Base-by-base conservation (phyloP, 1,140 invertebrate genomes). In the Zaprionus vittiger region DNA sequence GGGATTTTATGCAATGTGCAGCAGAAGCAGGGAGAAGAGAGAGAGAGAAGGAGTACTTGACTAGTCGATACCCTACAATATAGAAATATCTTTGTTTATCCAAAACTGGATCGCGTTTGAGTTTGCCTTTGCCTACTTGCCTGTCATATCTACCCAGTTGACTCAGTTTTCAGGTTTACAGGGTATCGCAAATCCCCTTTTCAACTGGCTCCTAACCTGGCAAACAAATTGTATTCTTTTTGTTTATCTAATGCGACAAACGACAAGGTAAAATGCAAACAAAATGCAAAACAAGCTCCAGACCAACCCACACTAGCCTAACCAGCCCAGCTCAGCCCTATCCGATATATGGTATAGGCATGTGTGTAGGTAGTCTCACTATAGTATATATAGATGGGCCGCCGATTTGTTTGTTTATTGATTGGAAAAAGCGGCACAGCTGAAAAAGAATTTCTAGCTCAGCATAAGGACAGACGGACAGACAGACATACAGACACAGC, bases 331-430 rank as follows among this genome's bases (percentile, higher is more conserved):
- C 52, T 4, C 5, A 55, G 34, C 31, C 20, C 63, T 41, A 38
- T 38, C 14, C 63, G 44, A 60, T 60, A 37, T 67, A 47, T 24
- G n/a, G 15, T 17, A 9, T 44, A 22, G 44, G 26, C 47, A 44
- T 59, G 15, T 59, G n/a, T 69, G 11, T 24, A 14, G 20, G 15
- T 41, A 41, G 4, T 41, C 38, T 49, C n/a, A 3, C 20, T 52
- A 49, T 22, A 17, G 28, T 38, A 68, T 6, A 37, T 70, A 56
- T 57, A 66, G 59, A 79, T 69, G 81, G 66, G 28, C 68, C 49
- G 70, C 69, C 76, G 81, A 83, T 80, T 84, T 83, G 81, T 83
- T 83, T 83, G 77, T 80, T 84, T 84, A 83, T 83, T 84, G 81
- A 84, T 84, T 83, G 73, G 69, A 56, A 26, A 69, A 73, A 66